Conservation (phyloP, 2,888 invertebrate species). For the Theodoxus fluviatilis region DNA sequence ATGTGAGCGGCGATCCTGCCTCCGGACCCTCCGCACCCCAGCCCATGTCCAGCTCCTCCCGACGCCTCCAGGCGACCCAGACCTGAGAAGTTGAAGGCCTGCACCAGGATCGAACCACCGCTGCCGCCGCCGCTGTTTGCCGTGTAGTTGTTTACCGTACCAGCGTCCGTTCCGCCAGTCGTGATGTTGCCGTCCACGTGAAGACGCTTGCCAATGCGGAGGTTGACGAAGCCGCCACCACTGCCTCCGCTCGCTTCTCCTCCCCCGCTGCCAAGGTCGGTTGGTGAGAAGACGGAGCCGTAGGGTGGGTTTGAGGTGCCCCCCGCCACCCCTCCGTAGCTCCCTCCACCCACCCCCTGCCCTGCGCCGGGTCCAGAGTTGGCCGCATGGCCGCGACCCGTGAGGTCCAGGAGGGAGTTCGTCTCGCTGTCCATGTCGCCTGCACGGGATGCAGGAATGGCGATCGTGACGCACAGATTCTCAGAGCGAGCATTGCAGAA, state of each 20-base stretch:
- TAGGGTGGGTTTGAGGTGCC: conserved; percentile 36
- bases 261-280: conserved; percentile 49
- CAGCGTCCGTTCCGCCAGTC: conserved; percentile 35
- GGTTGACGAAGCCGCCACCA: conserved; percentile 43
- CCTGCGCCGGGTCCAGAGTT: conserved; percentile 40
- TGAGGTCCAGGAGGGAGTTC: conserved; percentile 39
- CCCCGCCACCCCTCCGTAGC: conserved; percentile 46
- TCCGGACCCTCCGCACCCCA: conserved; percentile 46
- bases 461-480: no score
- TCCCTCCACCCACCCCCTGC: conserved; percentile 35
- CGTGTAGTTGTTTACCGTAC: no score
- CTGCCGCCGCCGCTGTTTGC: conserved; percentile 46
- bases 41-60: conserved; percentile 41
- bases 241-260: conserved; percentile 38
- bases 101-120: conserved; percentile 46
- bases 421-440: conserved; percentile 49
- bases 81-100: conserved; percentile 48
- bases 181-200: conserved; percentile 46
- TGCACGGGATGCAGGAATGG: no score
- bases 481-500: no score
- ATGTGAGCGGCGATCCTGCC: conserved; percentile 48
- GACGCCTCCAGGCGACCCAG: conserved; percentile 45
- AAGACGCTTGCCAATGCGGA: conserved; percentile 40
- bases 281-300: conserved; percentile 47
- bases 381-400: conserved; percentile 38